Base-by-base conservation (phyloP, 53 echinoderm and acorn worm species). In the Paracentrotus lividus region DNA sequence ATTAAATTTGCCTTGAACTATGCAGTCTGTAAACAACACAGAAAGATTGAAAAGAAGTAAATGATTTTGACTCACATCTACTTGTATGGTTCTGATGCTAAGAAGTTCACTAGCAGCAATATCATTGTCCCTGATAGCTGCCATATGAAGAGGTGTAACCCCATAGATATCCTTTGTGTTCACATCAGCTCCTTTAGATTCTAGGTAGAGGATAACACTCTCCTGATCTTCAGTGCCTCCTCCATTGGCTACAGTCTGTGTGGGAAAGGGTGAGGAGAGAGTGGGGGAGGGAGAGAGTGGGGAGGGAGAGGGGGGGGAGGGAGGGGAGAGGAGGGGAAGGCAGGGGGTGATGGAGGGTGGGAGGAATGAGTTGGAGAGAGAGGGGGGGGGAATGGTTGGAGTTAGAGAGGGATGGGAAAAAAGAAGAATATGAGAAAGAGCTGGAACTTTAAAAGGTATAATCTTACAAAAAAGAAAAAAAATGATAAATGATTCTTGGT, bases 121-220 rank as follows among this genome's bases (percentile, higher is more conserved):
- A 21, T 98, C 98, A 75, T 98, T 98, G 45, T 97, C 98, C 43
- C 98, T 94, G 90, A 98, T 98, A 57, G 98, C 95, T 0, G 98
- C 98, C 94, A 98, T 95, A 85, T 98, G 98, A 16, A 98, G 91
- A 0, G 98, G 98, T 15, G 95, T 97, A 57, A 96, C 92, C 5
- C 98, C 98, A 84, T 98, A 98, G 66, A 96, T 96, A 36, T 98
- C 97, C 91, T 97, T 88, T 0, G 21, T 90, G 56, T 98, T 98
- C 36, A 98, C 92, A 60, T 98, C 97, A 0, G 97, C 98, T 31
- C 96, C 98, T 13, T 94, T 77, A 15, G 93, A 85, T 84, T 95
- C 96, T 90, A 98, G 94, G 51, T 90, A 98, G 26, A 90, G 75
- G 52, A 98, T 97, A 78, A 97, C 88, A 53, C 98, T 94, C 56